Evolutionary conservation across 2,888 invertebrate genomes (phyloP), one percentile per base, ranked within the genome.

Genomic region (Hecatera dysodea): DNA sequence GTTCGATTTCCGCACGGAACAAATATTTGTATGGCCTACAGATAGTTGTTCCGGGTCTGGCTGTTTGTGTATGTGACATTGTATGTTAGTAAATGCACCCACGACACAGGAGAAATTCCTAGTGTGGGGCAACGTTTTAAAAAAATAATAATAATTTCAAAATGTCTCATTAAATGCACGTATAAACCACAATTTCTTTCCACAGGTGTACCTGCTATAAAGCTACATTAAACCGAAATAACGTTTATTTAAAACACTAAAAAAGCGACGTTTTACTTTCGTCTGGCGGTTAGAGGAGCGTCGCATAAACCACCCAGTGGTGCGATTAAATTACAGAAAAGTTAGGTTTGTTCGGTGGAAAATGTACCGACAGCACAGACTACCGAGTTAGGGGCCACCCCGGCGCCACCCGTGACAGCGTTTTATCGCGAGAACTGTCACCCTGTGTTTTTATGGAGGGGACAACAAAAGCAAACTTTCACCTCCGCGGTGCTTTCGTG

Each of bases 381-480:
- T 11, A 17, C 46, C 22, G 61, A 61, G 61, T 48, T 85, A 87
- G 83, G 79, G 77, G 72, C 83, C 85, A 81, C 81, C 86, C 86
- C 85, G 87, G 89, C 90, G 90, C 89, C 91, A 89, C 87, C 89
- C 87, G 85, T 91, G 92, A 92, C 93, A 91, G 90, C 88, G 87
- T 87, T 93, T 94, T 94, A 94, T 94, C 94, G 91, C 90, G 88
- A 90, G 91, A 93, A 92, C 90, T 93, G 95, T 93, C 94, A 92
- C 89, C 88, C 87, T 84, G 83, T 90, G 89, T 92, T 94, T 94
- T 93, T 93, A 93, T 90, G 88, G 89, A 89, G 87, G 82, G 88
- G 88, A 89, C 90, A 90, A 93, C 92, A 93, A 94, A 93, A 90
- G 91, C 89, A 91, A 94, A 92, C 92, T 93, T 92, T 93, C 91